Conservation (phyloP, 2,113 vertebrate species). For the Bucco capensis region DNA sequence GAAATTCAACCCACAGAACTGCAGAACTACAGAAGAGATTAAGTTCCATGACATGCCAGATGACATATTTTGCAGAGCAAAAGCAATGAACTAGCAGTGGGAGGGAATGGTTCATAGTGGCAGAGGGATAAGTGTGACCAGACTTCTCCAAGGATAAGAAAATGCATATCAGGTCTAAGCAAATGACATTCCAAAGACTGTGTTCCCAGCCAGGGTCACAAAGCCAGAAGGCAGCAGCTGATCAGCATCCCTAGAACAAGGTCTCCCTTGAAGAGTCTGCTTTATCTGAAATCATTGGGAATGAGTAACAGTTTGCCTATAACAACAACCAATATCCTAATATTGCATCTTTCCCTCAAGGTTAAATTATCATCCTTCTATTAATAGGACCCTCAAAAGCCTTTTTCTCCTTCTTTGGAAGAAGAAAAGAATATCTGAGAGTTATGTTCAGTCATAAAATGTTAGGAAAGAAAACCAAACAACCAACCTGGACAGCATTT, state of each 20-base stretch:
- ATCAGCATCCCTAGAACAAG: background rate
- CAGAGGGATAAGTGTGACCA: background rate
- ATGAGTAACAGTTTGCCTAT: background rate
- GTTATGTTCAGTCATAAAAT: background rate
- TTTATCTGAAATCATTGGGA: background rate
- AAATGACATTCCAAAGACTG: background rate
- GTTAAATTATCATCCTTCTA: slow-evolving; percentile 29
- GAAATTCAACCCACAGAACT: background rate
- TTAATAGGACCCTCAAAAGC: background rate
- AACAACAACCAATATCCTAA: slow-evolving; percentile 23
- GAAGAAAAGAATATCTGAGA: background rate
- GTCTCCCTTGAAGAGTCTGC: background rate
- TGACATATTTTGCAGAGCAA: too few species aligned
- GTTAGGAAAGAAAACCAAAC: background rate
- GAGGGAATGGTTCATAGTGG: background rate
- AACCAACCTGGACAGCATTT: background rate
- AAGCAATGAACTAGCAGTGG: background rate
- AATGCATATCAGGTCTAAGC: background rate
- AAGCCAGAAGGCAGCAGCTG: background rate
- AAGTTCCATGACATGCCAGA: background rate
- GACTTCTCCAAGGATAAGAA: background rate
- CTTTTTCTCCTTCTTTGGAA: slow-evolving; percentile 24
- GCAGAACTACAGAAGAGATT: background rate
- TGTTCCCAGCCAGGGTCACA: background rate
- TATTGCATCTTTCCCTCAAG: background rate